Base-by-base conservation (phyloP, 2,113 vertebrate genomes). In the Scomber japonicus region DNA sequence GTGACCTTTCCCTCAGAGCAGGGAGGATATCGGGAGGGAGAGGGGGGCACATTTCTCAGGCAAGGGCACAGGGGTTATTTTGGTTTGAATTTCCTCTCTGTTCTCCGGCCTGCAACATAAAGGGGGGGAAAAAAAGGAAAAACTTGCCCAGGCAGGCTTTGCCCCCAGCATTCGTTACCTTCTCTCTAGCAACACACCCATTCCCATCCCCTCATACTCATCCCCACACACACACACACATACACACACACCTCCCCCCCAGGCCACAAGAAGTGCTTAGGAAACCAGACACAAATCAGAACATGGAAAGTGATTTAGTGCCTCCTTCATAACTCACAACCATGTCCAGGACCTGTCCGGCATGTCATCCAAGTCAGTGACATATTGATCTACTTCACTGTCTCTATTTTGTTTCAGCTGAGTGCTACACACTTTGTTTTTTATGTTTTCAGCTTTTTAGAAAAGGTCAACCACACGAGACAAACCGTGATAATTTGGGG, bases 241-340 rank as follows among this genome's bases (percentile, higher is more conserved):
- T 24, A 59, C 71, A 61, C 61, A 62, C 78, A 75, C 60, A 81
- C 84, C 73, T 66, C 79, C 75, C 85, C 83, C 85, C 80, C 75
- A 64, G 71, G 87, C 84, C 85, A 83, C 85, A 73, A 91, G 81
- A 88, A 87, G 81, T 78, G 84, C 89, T 91, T 88, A 79, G 81
- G 81, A 91, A 91, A 90, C 89, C 85, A 92, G 88, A 94, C 90
- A 92, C 91, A 94, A 92, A 93, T 92, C 88, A 92, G 89, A 93
- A 92, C 84, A 92, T 75, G 80, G 88, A 89, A 92, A 88, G 87
- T 92, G 93, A 94, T 95, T 92, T 92, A 94, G 84, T 71, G 86
- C 63, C 88, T 87, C 74, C 72, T 83, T 75, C 93, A 91, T 94
- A 94, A 94, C 91, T 94, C 94, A 89, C 71, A 86, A 77, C 40